Evolutionary conservation across 2,888 invertebrate species (phyloP).

Genomic region (Mythimna lalbum): DNA sequence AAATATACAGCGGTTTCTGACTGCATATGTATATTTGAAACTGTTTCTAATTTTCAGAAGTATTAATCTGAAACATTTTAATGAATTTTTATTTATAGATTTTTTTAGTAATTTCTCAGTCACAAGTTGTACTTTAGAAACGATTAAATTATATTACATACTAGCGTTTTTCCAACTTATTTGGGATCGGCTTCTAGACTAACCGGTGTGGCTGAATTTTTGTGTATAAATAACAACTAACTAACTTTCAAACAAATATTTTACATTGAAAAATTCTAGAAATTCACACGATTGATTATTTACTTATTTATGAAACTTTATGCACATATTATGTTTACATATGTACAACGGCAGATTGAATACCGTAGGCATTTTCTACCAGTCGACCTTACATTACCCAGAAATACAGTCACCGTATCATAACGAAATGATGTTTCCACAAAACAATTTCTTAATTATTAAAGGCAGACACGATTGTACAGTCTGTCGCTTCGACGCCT

Average conservation of each 20-base stretch:
- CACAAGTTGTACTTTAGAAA: neutral
- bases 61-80: too few relatives aligned
- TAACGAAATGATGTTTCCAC: constrained; percentile 11
- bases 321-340: too few relatives aligned
- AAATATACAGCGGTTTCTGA: neutral
- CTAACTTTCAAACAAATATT: constrained; percentile 2
- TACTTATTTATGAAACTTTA: too few relatives aligned
- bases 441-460: constrained; percentile 37
- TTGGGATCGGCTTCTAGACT: too few relatives aligned
- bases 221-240: neutral
- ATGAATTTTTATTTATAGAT: too few relatives aligned
- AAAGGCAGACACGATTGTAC: constrained; percentile 23
- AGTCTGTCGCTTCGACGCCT: constrained; percentile 46
- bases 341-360: too few relatives aligned
- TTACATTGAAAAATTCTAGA: neutral
- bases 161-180: too few relatives aligned
- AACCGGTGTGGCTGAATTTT: too few relatives aligned
- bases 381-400: neutral
- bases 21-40: neutral
- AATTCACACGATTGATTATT: neutral
- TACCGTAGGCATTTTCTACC: too few relatives aligned
- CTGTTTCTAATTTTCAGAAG: neutral
- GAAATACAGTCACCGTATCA: neutral
- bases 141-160: too few relatives aligned
- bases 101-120: neutral